Percentiles rank a stretch among this genome's conserved stretches.
phyloP scores from a whole-genome alignment of 64 coral and sea anemone genomes.

The Actinia tenebrosa region DNA sequence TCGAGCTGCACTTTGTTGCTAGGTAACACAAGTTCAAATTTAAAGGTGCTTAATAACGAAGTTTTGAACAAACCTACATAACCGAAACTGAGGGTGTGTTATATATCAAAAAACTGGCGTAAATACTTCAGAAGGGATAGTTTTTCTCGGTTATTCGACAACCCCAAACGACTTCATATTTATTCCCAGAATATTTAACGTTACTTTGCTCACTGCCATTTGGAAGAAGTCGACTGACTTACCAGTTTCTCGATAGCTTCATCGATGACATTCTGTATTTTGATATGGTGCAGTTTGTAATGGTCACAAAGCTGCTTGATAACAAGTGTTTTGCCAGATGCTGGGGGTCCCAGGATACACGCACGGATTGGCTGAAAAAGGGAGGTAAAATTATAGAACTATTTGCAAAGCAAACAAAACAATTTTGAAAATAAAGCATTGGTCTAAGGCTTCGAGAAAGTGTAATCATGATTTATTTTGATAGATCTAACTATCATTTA shows the following conservation, averaged over 20 bases:
- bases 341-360: conserved; percentile 81
- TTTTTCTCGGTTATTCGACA: no score
- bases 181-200: no score
- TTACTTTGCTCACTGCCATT: no score
- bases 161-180: no score
- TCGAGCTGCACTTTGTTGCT: conserved; percentile 93
- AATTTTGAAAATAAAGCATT: neutral
- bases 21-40: neutral
- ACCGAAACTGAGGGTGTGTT: no score
- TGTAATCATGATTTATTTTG: neutral
- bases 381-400: neutral
- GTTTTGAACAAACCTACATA: no score
- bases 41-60: neutral
- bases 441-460: neutral
- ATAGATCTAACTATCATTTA: neutral
- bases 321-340: conserved; percentile 91
- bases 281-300: conserved; percentile 99
- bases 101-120: no score
- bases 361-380: conserved; percentile 72
- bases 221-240: neutral
- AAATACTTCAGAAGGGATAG: no score
- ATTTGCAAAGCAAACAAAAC: neutral
- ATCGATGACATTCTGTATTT: conserved; percentile 90
- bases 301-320: conserved; percentile 89
- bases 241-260: conserved; percentile 91